Base-by-base conservation (phyloP, 2,888 invertebrate genomes). In the Melitaea athalia region DNA sequence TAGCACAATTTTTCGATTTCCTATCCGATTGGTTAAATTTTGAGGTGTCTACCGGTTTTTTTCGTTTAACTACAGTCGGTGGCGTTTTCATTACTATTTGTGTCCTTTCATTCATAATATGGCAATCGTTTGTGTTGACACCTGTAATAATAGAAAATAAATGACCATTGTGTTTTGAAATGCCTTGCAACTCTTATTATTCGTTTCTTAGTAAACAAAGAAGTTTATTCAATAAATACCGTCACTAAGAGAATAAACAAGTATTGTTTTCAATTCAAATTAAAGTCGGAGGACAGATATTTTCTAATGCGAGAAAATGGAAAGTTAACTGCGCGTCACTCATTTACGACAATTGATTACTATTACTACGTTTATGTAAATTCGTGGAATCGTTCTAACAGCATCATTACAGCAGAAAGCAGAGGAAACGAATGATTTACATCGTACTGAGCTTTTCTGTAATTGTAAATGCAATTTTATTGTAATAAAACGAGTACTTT, bases 1-100 rank as follows among this genome's bases (percentile, higher is more conserved):
- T 97, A 76, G 95, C 97, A 84, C 95, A 94, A 85, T 97, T 97
- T 85, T 96, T 96, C 17, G 96, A 96, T 85, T 95, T 96, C 75
- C 96, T 93, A 85, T 96, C 95, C 11, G 96, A 95, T 77, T 96
- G 94, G 81, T 94, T 95, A 82, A 94, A 94, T 83, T 94, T 94
- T 50, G 95, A 94, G 49, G 93, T 89, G 84, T 95, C 92, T 55
- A 93, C 88, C 76, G 93, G 92, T 75, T 93, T 93, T 73, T 94
- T 93, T 60, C 94, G 87, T 74, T 93, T 93, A 17, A 93, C 83
- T 0, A 92, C 92, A 14, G 91, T 89, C 14, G 91, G 91, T 68
- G 93, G 91, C 63, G 91, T 90, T 76, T 82, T 88, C 0, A 84
- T 67, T 73, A 83, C 85, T 50, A 73, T 78, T 59, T 74, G 74